Conservation (phyloP, 2,888 invertebrate genomes). For the Stenurella melanura region DNA sequence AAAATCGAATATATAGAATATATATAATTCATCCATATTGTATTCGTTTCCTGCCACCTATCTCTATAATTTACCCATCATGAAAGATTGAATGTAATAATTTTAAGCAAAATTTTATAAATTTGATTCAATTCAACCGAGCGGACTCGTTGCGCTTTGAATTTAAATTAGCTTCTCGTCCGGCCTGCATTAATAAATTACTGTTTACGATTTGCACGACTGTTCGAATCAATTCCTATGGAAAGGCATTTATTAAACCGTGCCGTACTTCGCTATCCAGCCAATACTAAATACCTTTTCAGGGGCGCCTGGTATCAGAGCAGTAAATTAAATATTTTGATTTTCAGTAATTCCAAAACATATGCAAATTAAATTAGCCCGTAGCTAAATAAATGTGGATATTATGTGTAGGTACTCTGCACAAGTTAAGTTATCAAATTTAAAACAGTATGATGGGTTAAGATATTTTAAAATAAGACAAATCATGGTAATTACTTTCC, state of each 20-base stretch:
- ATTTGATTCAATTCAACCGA: conserved; percentile 44
- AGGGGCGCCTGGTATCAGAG: background rate
- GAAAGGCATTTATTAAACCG: conserved; percentile 15
- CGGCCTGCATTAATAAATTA: conserved; percentile 43
- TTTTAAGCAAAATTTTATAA: conserved; percentile 33
- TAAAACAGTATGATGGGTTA: too few species aligned
- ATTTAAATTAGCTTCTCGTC: conserved; percentile 48
- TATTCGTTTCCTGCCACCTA: background rate
- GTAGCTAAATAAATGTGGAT: background rate
- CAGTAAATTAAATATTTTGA: conserved; percentile 12
- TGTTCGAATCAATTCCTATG: conserved; percentile 46
- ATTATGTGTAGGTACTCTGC: too few species aligned
- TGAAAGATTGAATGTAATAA: conserved; percentile 18
- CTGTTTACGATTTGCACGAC: conserved; percentile 40
- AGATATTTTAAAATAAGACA: too few species aligned
- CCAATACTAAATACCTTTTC: conserved; percentile 15
- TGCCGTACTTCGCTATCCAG: background rate
- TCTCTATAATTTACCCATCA: conserved; percentile 9
- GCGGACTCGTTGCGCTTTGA: conserved; percentile 42
- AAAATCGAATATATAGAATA: background rate
- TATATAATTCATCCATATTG: background rate
- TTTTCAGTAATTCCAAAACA: background rate
- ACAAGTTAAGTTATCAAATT: too few species aligned
- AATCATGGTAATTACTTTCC: too few species aligned
- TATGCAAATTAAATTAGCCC: background rate